These are phyloP conservation scores for Rhamphomyia laevipes DNA, from an alignment of 2,888 invertebrate genomes.

Conservation along the genomic window DNA sequence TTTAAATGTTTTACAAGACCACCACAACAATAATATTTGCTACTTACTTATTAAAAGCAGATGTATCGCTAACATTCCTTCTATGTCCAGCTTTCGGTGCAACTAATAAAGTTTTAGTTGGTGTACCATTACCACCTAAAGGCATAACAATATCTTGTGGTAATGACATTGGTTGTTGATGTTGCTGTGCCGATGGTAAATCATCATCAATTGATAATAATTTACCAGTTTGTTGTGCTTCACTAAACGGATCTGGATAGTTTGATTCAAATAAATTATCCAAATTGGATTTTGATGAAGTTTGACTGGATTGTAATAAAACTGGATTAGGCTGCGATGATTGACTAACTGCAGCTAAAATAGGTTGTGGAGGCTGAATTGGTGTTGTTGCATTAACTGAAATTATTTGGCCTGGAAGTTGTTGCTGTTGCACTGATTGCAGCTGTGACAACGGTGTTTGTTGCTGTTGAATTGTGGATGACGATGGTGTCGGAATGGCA, in stretches of 20 bases:
- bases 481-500: constrained; percentile 22
- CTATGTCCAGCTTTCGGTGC: constrained; percentile 47
- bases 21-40: neutral
- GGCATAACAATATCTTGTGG: constrained; percentile 16
- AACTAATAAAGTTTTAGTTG: constrained; percentile 30
- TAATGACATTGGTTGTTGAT: constrained; percentile 13
- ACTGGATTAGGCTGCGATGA: constrained; percentile 7
- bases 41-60: constrained; percentile 65
- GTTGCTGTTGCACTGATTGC: constrained; percentile 14
- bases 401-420: constrained; percentile 11
- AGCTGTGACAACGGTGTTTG: constrained; percentile 12
- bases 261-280: constrained; percentile 53
- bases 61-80: constrained; percentile 74
- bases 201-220: constrained; percentile 17
- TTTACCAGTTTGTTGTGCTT: constrained; percentile 23
- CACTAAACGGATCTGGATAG: constrained; percentile 61
- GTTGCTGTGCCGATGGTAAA: constrained; percentile 12
- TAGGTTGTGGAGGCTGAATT: neutral
- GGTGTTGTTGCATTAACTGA: constrained; percentile 1
- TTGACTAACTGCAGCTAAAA: too few species aligned
- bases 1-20: neutral
- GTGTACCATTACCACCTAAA: constrained; percentile 20
- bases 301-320: neutral
- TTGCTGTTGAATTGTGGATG: constrained; percentile 15
- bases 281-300: constrained; percentile 27